phyloP scores from a whole-genome alignment of 30 jellyfish, hydroid and myxozoan species.

The Calvadosia cruxmelitensis region DNA sequence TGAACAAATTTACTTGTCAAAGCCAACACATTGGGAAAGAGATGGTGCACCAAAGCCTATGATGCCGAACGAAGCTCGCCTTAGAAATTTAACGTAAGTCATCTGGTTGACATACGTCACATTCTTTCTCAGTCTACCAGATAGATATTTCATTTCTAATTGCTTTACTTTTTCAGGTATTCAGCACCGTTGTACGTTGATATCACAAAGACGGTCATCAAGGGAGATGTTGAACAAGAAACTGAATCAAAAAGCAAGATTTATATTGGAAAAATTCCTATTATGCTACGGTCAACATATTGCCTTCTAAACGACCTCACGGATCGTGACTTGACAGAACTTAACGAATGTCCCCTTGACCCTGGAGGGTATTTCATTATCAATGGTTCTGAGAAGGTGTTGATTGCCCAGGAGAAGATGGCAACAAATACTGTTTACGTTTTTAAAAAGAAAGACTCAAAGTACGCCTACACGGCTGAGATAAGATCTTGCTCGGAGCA shows the following conservation, averaged over 20 bases:
- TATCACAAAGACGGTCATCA: conserved; percentile 73
- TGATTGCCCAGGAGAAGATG: conserved; percentile 99
- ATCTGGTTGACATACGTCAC: too few species aligned
- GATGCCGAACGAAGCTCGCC: conserved; percentile 99
- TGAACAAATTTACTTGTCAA: conserved; percentile 92
- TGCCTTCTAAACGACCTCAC: conserved; percentile 75
- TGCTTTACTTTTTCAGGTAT: conserved; percentile 34
- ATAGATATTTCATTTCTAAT: background rate
- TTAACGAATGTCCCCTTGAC: conserved; percentile 98
- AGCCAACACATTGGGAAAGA: conserved; percentile 98
- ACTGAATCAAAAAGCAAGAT: conserved; percentile 80
- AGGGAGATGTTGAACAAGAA: conserved; percentile 80
- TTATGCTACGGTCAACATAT: conserved; percentile 94
- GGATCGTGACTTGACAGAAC: conserved; percentile 95
- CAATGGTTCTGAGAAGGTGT: conserved; percentile 98
- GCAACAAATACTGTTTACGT: conserved; percentile 99
- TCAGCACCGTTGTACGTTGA: conserved; percentile 97
- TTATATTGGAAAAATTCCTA: conserved; percentile 96
- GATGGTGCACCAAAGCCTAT: conserved; percentile 98
- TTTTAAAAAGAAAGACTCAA: conserved; percentile 91
- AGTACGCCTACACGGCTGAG: conserved; percentile 93
- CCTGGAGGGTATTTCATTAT: conserved; percentile 99
- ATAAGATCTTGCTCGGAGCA: conserved; percentile 88
- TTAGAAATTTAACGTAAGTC: conserved; percentile 87
- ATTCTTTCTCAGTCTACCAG: background rate